Evolutionary conservation across 2,113 vertebrate species (phyloP).

Genomic region (Pristiophorus japonicus): DNA sequence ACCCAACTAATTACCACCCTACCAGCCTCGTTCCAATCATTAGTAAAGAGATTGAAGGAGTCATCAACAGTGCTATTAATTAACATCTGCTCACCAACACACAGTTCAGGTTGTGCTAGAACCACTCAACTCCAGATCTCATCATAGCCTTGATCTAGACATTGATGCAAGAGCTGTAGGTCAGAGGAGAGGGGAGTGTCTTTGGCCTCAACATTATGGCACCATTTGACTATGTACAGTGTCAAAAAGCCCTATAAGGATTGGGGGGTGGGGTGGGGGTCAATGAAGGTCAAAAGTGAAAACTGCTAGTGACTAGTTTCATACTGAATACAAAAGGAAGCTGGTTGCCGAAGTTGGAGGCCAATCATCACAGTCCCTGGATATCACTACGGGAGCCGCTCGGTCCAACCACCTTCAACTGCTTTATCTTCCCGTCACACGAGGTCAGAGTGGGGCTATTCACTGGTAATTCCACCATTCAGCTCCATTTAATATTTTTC

Average conservation of each 20-base stretch:
- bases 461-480: too few relatives aligned
- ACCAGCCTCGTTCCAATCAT: background rate
- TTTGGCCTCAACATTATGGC: background rate
- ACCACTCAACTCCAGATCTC: background rate
- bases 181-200: background rate
- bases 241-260: background rate
- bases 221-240: background rate
- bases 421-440: too few relatives aligned
- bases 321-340: too few relatives aligned
- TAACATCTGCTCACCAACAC: background rate
- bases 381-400: too few relatives aligned
- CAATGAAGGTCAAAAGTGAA: background rate
- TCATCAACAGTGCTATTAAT: background rate
- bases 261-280: too few relatives aligned
- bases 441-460: too few relatives aligned
- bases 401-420: too few relatives aligned
- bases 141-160: background rate
- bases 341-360: too few relatives aligned
- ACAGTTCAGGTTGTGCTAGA: background rate
- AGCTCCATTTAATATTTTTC: too few relatives aligned
- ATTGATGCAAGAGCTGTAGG: background rate
- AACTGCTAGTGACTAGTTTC: too few relatives aligned
- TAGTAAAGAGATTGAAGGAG: background rate
- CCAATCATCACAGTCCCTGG: too few relatives aligned
- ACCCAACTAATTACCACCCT: background rate